Evolutionary conservation across 64 coral and sea anemone species (phyloP).

Genomic region (Platygyra sinensis): DNA sequence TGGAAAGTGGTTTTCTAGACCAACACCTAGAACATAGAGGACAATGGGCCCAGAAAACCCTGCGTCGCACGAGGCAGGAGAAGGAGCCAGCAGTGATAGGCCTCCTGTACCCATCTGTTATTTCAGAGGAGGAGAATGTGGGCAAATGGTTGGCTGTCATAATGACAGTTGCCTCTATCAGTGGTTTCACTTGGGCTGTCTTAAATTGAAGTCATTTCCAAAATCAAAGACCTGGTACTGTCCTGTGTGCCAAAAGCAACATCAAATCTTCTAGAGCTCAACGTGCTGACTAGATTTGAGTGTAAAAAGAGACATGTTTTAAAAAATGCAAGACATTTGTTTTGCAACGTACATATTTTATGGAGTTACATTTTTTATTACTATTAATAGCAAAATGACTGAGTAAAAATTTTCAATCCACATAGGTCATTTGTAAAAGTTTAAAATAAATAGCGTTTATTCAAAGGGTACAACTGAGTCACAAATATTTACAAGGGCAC

Average conservation of each 20-base stretch:
- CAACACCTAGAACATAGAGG: background rate
- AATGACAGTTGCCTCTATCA: slow-evolving; percentile 27
- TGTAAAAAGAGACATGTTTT: no score
- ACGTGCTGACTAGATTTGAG: no score
- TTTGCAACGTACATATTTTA: no score
- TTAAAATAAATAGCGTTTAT: no score
- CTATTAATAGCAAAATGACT: no score
- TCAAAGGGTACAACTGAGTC: no score
- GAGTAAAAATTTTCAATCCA: no score
- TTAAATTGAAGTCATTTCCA: slow-evolving; percentile 29
- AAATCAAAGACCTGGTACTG: slow-evolving; percentile 32
- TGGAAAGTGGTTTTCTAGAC: slow-evolving; percentile 55
- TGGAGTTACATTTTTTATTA: no score
- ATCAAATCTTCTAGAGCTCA: background rate
- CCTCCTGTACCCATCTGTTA: background rate
- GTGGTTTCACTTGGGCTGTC: slow-evolving; percentile 44
- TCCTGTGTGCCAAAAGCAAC: slow-evolving; percentile 5
- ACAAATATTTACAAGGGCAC: no score
- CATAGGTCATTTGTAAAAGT: no score
- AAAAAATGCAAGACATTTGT: no score
- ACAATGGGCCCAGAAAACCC: no score
- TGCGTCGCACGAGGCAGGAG: background rate
- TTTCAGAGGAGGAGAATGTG: slow-evolving; percentile 37
- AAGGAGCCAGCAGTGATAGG: background rate
- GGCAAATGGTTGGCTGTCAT: slow-evolving; percentile 48